Evolutionary conservation across 2,888 invertebrate species (phyloP).

Genomic region (Cataglyphis albicans): DNA sequence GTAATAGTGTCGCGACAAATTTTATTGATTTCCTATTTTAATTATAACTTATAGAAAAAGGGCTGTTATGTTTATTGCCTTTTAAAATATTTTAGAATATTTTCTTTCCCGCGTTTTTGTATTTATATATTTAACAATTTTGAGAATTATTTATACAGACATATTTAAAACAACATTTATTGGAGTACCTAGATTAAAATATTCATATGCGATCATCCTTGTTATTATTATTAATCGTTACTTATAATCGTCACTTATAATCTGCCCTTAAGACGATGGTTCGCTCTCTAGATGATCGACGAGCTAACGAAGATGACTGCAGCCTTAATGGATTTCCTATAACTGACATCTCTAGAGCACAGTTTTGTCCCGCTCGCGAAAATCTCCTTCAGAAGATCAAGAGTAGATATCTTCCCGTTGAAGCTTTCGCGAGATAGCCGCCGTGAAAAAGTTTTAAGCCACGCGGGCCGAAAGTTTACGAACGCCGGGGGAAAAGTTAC

Average conservation of each 20-base stretch:
- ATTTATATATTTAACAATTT: not conserved
- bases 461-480: constrained; percentile 47
- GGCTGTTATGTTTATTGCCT: not conserved
- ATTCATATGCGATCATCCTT: constrained; percentile 28
- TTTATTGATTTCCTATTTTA: not conserved
- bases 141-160: not conserved
- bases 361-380: constrained; percentile 22
- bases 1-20: not conserved
- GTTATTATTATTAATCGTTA: constrained; percentile 34
- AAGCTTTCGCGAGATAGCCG: constrained; percentile 19
- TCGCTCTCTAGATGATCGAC: constrained; percentile 35
- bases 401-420: constrained; percentile 7
- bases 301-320: constrained; percentile 55
- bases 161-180: not conserved
- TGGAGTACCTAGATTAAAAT: not conserved
- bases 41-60: not conserved
- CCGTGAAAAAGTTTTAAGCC: constrained; percentile 40
- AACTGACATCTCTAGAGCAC: not conserved
- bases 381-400: constrained; percentile 21
- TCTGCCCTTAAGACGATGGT: constrained; percentile 20
- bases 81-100: not conserved
- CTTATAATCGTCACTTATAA: constrained; percentile 24
- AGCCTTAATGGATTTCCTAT: constrained; percentile 62
- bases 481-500: constrained; percentile 37
- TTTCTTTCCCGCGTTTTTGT: not conserved